Evolutionary conservation across 2,113 vertebrate species (phyloP).

Genomic region (Toxotes chatareus): DNA sequence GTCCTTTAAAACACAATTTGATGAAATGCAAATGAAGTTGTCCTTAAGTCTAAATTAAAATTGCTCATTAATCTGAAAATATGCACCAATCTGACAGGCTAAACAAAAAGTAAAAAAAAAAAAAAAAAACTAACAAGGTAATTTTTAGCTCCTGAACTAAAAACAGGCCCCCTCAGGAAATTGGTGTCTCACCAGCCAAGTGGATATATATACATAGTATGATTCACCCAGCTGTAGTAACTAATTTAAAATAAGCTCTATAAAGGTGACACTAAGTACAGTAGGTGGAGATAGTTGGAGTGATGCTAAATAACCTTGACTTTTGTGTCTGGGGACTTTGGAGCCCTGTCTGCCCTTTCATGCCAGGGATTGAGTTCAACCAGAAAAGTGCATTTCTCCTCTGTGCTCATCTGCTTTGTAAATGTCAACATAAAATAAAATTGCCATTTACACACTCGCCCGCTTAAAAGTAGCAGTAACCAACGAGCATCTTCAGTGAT

Average conservation of each 20-base stretch:
- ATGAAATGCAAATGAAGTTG: not conserved
- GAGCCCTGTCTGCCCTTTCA: not conserved
- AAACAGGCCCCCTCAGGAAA: not conserved
- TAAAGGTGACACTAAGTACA: not conserved
- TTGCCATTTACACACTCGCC: not conserved
- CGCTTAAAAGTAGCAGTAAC: slow-evolving; percentile 5
- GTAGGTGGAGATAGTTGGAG: not conserved
- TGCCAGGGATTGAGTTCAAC: not conserved
- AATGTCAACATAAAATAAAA: slow-evolving; percentile 11
- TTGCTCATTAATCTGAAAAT: not conserved
- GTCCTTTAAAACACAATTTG: not conserved
- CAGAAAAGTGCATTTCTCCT: not conserved
- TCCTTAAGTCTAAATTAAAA: not conserved
- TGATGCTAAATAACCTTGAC: not conserved
- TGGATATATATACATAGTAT: no score
- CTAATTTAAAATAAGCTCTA: not conserved
- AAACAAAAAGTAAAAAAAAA: not conserved
- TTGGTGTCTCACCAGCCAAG: not conserved
- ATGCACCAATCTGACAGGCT: not conserved
- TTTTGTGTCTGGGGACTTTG: slow-evolving; percentile 11
- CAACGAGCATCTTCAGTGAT: not conserved
- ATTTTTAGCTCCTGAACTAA: not conserved
- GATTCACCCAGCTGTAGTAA: not conserved
- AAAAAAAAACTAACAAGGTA: not conserved
- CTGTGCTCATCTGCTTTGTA: not conserved